phyloP scores from a whole-genome alignment of 2,888 invertebrate species.

The Acanthosepion esculentum region DNA sequence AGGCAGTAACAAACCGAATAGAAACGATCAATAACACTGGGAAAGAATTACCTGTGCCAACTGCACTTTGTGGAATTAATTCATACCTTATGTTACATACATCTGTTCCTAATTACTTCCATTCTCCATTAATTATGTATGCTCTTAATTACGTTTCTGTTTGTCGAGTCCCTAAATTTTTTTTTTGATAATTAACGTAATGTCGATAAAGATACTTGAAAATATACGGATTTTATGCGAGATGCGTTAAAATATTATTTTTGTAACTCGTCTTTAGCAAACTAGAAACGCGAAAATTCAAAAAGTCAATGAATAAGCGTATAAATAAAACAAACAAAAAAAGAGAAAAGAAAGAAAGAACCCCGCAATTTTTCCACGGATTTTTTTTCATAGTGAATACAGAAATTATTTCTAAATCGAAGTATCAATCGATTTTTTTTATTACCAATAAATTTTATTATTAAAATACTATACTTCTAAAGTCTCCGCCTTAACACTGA shows the following conservation, averaged over 20 bases:
- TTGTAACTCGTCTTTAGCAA: neutral
- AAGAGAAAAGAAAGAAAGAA: no score
- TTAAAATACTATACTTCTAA: no score
- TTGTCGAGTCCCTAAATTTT: neutral
- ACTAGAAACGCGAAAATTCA: neutral
- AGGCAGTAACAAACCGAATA: no score
- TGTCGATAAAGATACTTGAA: neutral
- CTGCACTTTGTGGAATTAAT: neutral
- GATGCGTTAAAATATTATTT: neutral
- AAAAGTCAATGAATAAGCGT: no score
- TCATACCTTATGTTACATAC: conserved; percentile 4
- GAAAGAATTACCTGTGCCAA: neutral
- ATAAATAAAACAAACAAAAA: no score
- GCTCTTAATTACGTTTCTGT: neutral
- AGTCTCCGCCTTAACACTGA: no score
- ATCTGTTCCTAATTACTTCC: neutral
- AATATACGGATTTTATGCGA: neutral
- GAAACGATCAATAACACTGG: neutral
- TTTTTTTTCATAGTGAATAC: no score
- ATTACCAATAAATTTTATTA: no score
- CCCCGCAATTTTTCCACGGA: no score
- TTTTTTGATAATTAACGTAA: neutral
- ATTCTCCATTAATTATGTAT: neutral
- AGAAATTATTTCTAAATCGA: no score
- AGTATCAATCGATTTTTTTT: no score